Base-by-base conservation (phyloP, 2,888 invertebrate genomes). In the Erynnis tages region DNA sequence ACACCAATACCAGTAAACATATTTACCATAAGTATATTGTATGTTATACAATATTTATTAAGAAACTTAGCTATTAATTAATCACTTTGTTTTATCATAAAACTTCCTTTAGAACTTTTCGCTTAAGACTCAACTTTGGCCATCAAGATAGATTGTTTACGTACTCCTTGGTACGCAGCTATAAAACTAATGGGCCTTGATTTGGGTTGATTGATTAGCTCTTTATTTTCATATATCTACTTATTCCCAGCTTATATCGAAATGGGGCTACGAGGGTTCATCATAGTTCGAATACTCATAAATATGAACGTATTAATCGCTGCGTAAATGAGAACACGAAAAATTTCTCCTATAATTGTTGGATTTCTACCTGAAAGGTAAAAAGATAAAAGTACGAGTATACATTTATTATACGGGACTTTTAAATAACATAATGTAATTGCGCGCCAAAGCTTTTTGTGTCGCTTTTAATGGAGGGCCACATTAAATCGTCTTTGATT, bases 401-500 rank as follows among this genome's bases (percentile, higher is more conserved):
- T 34, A 49, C 32, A 11, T 48, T 40, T 11, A 27, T 27, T 34
- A 49, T 10, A 49, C 30, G 7, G 7, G 19, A 41, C 45, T 48
- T 47, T 55, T 54, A 27, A 54, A 48, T n/a, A 49, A 49, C 45
- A 16, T 53, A 53, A 44, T 35, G 46, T 49, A 59, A 57, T 55
- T 54, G 55, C 54, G 50, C 34, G 53, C 45, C 53, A 34, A 57
- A 38, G 54, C 57, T 52, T 56, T 54, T 60, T 60, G 54, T 56
- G 45, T 56, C 48, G 59, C 57, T 67, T 66, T 70, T 75, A 77
- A 76, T 74, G 70, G 71, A 67, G 59, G 60, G 54, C 54, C 60
- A 62, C 66, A 72, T 77, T 73, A 78, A 70, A 71, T 62, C 64
- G 56, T 56, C 60, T 69, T 72, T 73, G 73, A 80, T 82, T 69